Percentiles rank a stretch among this genome's conserved stretches.
Conservation (phyloP, 2,113 vertebrate genomes). For the Sisor rabdophorus region DNA sequence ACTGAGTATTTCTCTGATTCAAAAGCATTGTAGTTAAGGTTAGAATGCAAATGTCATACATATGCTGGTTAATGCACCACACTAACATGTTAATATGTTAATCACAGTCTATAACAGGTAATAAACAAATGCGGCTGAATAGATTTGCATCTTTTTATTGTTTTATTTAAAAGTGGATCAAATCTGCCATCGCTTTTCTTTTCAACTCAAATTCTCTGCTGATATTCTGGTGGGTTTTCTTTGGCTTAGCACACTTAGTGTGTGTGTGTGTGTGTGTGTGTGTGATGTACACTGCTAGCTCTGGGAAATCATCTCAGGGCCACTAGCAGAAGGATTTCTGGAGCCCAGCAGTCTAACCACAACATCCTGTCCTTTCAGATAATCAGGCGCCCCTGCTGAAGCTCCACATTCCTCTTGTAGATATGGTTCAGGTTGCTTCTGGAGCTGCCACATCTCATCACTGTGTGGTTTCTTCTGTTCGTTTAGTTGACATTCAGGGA, state of each 20-base stretch:
- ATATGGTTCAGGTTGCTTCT: not conserved
- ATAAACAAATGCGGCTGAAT: too few species aligned
- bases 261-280: not conserved
- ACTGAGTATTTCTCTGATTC: too few species aligned
- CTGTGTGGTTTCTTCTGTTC: not conserved
- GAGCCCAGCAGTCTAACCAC: not conserved
- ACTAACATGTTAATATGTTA: too few species aligned
- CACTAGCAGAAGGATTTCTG: not conserved
- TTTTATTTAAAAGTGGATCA: too few species aligned
- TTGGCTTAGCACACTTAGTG: not conserved
- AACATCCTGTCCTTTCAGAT: slow-evolving; percentile 5
- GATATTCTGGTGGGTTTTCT: not conserved
- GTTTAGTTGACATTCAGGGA: not conserved
- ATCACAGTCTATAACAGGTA: too few species aligned
- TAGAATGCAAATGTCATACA: too few species aligned
- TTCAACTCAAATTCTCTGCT: not conserved
- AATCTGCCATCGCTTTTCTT: too few species aligned
- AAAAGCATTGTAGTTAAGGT: too few species aligned
- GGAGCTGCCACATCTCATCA: slow-evolving; percentile 12
- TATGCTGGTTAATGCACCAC: too few species aligned
- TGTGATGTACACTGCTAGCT: not conserved
- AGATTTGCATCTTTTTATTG: too few species aligned
- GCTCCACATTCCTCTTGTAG: not conserved
- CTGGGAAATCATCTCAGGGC: not conserved
- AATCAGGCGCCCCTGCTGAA: slow-evolving; percentile 1